Conservation (phyloP, 2,113 vertebrate genomes). For the Haemorhous mexicanus region DNA sequence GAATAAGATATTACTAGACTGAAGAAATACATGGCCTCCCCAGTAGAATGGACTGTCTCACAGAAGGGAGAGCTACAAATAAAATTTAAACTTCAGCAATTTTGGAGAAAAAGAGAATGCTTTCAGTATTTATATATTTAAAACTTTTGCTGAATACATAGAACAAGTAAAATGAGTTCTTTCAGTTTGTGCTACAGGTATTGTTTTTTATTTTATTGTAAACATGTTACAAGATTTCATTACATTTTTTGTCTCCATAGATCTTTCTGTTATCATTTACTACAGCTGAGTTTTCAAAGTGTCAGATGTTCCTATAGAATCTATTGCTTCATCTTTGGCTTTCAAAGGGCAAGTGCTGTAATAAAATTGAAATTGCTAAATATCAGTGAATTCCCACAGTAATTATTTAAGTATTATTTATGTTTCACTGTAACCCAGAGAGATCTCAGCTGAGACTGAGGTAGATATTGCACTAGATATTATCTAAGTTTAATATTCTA, state of each 20-base stretch:
- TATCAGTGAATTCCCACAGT: slow-evolving; percentile 17
- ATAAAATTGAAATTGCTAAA: slow-evolving; percentile 25
- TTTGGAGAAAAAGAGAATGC: neutral
- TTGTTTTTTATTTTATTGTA: neutral
- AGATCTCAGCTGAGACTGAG: neutral
- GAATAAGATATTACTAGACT: slow-evolving; percentile 3
- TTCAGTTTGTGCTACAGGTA: neutral
- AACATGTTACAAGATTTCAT: neutral
- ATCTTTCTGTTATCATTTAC: neutral
- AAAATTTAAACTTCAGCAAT: neutral
- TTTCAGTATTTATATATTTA: neutral
- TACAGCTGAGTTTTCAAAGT: neutral
- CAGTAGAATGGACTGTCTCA: neutral
- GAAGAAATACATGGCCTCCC: neutral
- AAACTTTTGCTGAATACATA: neutral
- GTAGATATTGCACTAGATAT: neutral
- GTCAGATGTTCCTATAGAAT: neutral
- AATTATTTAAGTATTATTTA: slow-evolving; percentile 40
- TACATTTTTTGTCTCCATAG: neutral
- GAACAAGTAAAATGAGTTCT: neutral
- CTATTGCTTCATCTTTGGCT: neutral
- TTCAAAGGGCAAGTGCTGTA: slow-evolving; percentile 11
- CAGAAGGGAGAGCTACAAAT: neutral
- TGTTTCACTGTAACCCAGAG: neutral
- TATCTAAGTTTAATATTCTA: slow-evolving; percentile 20